Evolutionary conservation across 2,888 invertebrate genomes (phyloP).

Genomic region (Tupiocoris notatus): DNA sequence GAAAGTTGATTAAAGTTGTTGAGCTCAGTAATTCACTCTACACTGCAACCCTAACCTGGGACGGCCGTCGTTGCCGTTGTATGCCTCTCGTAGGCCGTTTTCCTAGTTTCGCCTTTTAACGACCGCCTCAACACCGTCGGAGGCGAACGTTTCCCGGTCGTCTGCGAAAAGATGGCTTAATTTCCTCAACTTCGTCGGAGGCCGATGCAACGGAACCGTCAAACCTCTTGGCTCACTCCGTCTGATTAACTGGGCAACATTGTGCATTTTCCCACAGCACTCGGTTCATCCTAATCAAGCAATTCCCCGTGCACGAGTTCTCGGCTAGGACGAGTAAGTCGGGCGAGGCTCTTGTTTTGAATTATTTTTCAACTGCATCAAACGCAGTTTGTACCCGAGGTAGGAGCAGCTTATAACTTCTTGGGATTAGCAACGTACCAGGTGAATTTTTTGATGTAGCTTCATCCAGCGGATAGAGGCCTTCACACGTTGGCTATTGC

Average conservation of each 20-base stretch:
- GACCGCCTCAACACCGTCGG: neutral
- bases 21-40: neutral
- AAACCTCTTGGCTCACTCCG: neutral
- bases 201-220: neutral
- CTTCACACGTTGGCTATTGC: no score
- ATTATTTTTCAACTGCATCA: slow-evolving; percentile 16
- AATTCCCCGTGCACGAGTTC: slow-evolving; percentile 6
- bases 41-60: neutral
- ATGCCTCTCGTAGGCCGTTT: no score
- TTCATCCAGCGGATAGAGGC: no score
- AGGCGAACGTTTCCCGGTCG: no score
- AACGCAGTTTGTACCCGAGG: neutral
- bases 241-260: slow-evolving; percentile 18
- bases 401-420: neutral
- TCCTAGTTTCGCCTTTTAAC: neutral
- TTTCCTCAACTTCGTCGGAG: neutral
- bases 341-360: neutral
- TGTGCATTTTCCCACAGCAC: slow-evolving; percentile 1
- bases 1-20: neutral
- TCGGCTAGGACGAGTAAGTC: no score
- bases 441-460: no score
- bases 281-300: slow-evolving; percentile 13
- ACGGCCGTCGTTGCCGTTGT: no score
- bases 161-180: neutral
- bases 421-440: neutral